Conservation (phyloP, 2,113 vertebrate genomes). For the Nymphicus hollandicus region DNA sequence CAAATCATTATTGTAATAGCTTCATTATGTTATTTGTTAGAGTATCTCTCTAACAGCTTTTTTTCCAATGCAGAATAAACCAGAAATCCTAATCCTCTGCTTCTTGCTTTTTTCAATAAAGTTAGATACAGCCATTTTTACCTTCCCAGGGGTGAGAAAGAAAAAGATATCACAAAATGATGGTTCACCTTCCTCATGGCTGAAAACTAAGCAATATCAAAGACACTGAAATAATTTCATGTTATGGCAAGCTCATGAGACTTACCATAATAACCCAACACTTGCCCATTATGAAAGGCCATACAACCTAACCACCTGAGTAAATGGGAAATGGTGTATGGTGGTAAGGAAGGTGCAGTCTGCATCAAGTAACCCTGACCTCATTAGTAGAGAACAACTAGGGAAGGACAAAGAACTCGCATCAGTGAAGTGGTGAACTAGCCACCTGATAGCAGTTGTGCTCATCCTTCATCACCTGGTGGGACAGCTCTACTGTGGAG, state of each 20-base stretch:
- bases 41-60: background rate
- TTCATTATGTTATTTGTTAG: background rate
- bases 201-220: background rate
- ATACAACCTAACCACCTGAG: background rate
- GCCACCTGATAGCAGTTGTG: too few species aligned
- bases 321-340: background rate
- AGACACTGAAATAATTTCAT: background rate
- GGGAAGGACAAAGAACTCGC: background rate
- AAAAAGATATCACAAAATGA: background rate
- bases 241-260: background rate
- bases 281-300: fast-evolving
- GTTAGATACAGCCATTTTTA: background rate
- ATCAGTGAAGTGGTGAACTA: background rate
- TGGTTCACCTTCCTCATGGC: background rate
- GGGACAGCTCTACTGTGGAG: background rate
- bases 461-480: fast-evolving
- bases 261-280: background rate
- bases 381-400: background rate
- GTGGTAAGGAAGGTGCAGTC: background rate
- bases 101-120: background rate
- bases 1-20: background rate
- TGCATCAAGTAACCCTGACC: background rate
- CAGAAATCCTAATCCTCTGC: background rate
- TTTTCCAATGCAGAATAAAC: background rate
- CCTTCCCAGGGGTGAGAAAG: background rate